phyloP scores from a whole-genome alignment of 2,888 invertebrate genomes.

The Amphipyra tragopoginis region DNA sequence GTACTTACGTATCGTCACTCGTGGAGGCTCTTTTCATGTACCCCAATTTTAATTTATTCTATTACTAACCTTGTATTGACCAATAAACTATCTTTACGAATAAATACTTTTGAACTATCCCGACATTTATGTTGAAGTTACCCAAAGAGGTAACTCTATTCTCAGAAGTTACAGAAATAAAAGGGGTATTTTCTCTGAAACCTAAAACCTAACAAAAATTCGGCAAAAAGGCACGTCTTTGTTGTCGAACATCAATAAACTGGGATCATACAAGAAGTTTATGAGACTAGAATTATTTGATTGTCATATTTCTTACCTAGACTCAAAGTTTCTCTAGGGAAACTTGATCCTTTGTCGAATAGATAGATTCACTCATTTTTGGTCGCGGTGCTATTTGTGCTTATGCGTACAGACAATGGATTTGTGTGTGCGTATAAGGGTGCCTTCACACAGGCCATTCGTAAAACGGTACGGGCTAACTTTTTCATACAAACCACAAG shows the following conservation, averaged over 20 bases:
- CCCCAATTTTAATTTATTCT: too few relatives aligned
- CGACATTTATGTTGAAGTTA: not conserved
- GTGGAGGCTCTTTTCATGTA: too few relatives aligned
- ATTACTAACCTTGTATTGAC: too few relatives aligned
- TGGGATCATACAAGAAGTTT: slow-evolving; percentile 15
- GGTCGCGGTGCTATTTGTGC: not conserved
- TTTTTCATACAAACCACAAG: too few relatives aligned
- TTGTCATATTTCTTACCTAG: slow-evolving; percentile 3
- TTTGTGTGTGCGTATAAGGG: too few relatives aligned
- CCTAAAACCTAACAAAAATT: slow-evolving; percentile 9
- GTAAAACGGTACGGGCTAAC: too few relatives aligned
- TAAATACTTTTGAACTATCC: not conserved
- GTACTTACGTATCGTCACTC: too few relatives aligned
- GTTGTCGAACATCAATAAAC: slow-evolving; percentile 17
- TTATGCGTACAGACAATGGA: too few relatives aligned
- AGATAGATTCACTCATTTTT: not conserved
- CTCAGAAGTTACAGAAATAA: slow-evolving; percentile 1
- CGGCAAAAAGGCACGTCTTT: slow-evolving; percentile 7
- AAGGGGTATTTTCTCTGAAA: slow-evolving; percentile 2
- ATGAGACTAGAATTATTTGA: slow-evolving; percentile 14
- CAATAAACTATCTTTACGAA: too few relatives aligned
- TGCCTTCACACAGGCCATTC: too few relatives aligned
- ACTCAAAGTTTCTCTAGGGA: slow-evolving; percentile 4
- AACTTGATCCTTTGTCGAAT: not conserved
- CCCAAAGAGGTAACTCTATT: not conserved